Base-by-base conservation (phyloP, 2,888 invertebrate species). In the Caenorhabditis sp. region DNA sequence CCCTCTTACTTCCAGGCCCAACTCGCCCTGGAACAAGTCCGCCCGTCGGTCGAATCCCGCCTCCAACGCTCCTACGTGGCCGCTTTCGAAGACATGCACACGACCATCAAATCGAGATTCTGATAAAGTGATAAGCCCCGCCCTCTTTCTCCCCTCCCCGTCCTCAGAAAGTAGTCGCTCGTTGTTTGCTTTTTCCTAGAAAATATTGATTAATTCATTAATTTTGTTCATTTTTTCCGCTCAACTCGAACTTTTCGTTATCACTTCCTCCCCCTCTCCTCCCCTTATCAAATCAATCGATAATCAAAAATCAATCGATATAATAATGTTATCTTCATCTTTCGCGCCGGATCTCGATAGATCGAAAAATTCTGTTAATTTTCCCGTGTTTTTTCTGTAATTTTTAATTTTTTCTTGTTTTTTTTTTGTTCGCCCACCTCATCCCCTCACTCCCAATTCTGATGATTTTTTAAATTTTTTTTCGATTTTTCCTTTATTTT, bases 61-160 rank as follows among this genome's bases (percentile, higher is more conserved):
- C 69, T 82, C 37, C 58, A 71, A 53, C 37, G 65, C 13, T 78
- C 82, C 0, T 82, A 58, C 74, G 50, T 65, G 15, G 69, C 35
- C 24, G 64, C 82, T 1, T 58, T 78, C 26, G 82, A 82, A 65
- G 78, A 82, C 22, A 78, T 78, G 78, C 62, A 69, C 13, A 82
- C 82, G 11, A 82, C 82, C 3, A 69, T 82, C 35, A 28, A 28
- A 28, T 32, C 56, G 15, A 72, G 82, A 78, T 64, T 82, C 51
- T 82, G 61, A 51, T 26, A 50, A 26, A 24, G 1, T 35, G 26
- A 58, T 32, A 51, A 51, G 64, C 32, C 32, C 32, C 32, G 15
- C n/a, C 20, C n/a, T 24, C 20, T 35, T 47, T 35, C 3, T 20
- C 6, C 15, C 37, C 22, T 64, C 37, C 4, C 11, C 5, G 50